Conservation (phyloP, 2,113 vertebrate species). For the Thinocorus orbignyianus region DNA sequence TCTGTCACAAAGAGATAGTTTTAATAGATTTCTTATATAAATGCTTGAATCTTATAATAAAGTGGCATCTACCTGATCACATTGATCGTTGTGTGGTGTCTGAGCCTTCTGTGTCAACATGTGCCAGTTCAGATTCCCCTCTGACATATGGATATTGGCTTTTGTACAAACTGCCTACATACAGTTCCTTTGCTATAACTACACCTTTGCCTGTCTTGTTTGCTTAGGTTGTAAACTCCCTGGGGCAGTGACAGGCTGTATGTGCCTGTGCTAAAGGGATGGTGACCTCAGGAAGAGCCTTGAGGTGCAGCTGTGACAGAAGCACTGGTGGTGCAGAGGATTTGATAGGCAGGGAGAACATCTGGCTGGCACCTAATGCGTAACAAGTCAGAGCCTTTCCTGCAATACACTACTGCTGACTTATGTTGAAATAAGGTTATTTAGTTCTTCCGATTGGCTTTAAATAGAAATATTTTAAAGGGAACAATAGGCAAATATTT, state of each 20-base stretch:
- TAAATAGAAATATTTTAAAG: background rate
- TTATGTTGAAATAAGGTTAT: background rate
- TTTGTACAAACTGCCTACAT: background rate
- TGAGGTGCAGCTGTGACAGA: background rate
- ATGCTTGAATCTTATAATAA: too few relatives aligned
- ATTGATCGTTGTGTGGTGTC: too few relatives aligned
- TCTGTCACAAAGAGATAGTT: too few relatives aligned
- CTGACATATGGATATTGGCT: accelerated
- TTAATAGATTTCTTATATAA: too few relatives aligned
- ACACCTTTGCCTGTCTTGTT: too few relatives aligned
- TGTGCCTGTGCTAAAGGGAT: accelerated
- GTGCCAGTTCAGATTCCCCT: background rate
- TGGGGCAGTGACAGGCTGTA: accelerated
- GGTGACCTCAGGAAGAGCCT: background rate
- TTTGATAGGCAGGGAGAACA: conserved; percentile 23
- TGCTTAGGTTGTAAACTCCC: accelerated
- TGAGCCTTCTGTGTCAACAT: too few relatives aligned
- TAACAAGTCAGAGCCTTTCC: background rate
- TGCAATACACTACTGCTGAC: background rate
- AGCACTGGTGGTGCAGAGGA: background rate
- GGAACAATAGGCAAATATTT: background rate
- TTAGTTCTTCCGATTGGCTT: background rate
- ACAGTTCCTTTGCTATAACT: background rate
- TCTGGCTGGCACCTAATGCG: background rate
- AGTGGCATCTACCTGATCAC: too few relatives aligned